phyloP scores from a whole-genome alignment of 1,140 invertebrate genomes.

The Cheumatopsyche charites region DNA sequence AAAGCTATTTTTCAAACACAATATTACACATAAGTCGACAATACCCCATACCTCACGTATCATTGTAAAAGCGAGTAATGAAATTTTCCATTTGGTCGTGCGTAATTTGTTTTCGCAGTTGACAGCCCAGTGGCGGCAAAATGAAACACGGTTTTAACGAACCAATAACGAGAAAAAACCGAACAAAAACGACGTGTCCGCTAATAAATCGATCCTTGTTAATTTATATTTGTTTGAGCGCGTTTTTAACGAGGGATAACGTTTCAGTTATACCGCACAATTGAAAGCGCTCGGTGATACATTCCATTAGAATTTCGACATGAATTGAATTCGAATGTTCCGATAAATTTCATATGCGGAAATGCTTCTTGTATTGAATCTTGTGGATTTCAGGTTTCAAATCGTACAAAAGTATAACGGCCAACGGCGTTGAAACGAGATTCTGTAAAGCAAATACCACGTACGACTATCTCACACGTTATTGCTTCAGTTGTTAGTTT shows the following conservation, averaged over 20 bases:
- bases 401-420: too few species aligned
- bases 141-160: neutral
- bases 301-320: too few species aligned
- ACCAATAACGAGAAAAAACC: neutral
- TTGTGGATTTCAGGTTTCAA: too few species aligned
- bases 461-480: neutral
- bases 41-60: too few species aligned
- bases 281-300: too few species aligned
- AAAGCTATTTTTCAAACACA: too few species aligned
- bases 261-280: neutral
- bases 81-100: too few species aligned
- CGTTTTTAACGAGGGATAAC: neutral
- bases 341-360: too few species aligned
- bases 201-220: constrained; percentile 1
- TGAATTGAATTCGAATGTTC: too few species aligned
- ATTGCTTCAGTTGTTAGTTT: neutral
- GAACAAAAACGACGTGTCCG: neutral
- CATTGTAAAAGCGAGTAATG: too few species aligned
- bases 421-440: neutral
- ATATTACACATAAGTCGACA: too few species aligned
- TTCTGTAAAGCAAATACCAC: neutral
- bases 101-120: neutral
- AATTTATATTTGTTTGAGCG: constrained; percentile 2
- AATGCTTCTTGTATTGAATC: too few species aligned
- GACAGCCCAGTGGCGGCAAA: neutral